A percentile compares a stretch with the other conserved stretches of the same genome.
phyloP scores from a whole-genome alignment of 2,113 vertebrate genomes.

The Heptranchias perlo region DNA sequence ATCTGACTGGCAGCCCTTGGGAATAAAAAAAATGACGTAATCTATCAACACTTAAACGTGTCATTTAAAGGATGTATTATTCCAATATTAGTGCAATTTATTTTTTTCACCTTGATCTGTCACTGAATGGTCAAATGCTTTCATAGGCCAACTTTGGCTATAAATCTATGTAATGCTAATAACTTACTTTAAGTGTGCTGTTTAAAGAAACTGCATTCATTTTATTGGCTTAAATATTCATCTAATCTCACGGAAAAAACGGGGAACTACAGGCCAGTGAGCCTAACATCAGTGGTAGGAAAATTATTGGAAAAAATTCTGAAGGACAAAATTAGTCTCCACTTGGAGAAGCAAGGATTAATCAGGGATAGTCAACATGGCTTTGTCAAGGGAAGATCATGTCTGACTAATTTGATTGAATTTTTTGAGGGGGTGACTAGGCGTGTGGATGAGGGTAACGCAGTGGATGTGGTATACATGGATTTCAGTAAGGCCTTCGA shows the following conservation, averaged over 20 bases:
- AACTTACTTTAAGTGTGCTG: background rate
- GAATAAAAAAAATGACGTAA: conserved; percentile 9
- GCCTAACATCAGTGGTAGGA: too few species aligned
- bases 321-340: too few species aligned
- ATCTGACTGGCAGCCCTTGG: background rate
- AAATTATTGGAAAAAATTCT: too few species aligned
- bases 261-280: too few species aligned
- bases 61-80: conserved; percentile 36
- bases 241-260: background rate
- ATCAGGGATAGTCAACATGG: too few species aligned
- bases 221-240: conserved; percentile 24
- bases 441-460: too few species aligned
- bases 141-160: background rate
- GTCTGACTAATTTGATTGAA: too few species aligned
- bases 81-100: conserved; percentile 22
- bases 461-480: too few species aligned
- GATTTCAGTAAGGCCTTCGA: too few species aligned
- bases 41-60: conserved; percentile 33
- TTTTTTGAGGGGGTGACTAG: too few species aligned
- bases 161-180: conserved; percentile 21
- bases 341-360: too few species aligned
- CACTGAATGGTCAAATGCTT: conserved; percentile 11
- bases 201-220: conserved; percentile 26
- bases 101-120: conserved; percentile 33
- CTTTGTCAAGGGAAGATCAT: too few species aligned